These are phyloP conservation scores for Thalassoma bifasciatum DNA, from an alignment of 2,113 vertebrate species.

Conservation along the genomic window DNA sequence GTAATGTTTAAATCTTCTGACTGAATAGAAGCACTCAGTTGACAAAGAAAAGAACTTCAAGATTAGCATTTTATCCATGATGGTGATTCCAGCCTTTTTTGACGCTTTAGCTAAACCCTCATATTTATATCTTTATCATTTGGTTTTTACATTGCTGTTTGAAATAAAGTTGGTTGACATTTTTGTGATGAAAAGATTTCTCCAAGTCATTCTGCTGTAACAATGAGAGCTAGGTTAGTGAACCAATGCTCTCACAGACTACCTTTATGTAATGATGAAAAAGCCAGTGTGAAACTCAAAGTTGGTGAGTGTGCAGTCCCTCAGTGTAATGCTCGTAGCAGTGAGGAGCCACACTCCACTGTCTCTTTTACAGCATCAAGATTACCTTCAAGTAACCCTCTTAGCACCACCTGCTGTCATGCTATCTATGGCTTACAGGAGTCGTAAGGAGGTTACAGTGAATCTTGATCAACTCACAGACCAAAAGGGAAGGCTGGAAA, in stretches of 20 bases:
- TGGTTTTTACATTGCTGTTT: conserved; percentile 58
- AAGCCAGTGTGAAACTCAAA: conserved; percentile 13
- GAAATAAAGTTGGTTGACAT: conserved; percentile 65
- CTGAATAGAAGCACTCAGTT: not conserved
- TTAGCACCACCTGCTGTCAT: conserved; percentile 76
- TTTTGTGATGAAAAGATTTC: conserved; percentile 51
- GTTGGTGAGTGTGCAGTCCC: conserved; percentile 27
- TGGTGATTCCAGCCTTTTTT: conserved; percentile 12
- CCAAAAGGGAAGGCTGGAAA: conserved; percentile 47
- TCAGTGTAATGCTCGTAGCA: not conserved
- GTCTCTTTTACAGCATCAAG: conserved; percentile 56
- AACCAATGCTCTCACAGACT: not conserved
- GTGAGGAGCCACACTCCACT: conserved; percentile 38
- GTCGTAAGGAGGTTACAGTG: conserved; percentile 72
- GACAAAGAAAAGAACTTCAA: conserved; percentile 17
- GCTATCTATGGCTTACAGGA: conserved; percentile 72
- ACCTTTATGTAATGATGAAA: conserved; percentile 12
- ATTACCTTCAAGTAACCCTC: conserved; percentile 76
- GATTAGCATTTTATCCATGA: not conserved
- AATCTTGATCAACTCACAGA: conserved; percentile 63
- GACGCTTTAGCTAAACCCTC: conserved; percentile 23
- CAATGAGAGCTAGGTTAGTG: not conserved
- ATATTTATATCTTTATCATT: conserved; percentile 22
- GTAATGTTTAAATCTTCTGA: conserved; percentile 8
- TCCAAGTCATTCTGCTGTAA: not conserved